These are phyloP conservation scores for Fissipunctia ypsillon DNA, from an alignment of 2,888 invertebrate species.

Conservation along the genomic window DNA sequence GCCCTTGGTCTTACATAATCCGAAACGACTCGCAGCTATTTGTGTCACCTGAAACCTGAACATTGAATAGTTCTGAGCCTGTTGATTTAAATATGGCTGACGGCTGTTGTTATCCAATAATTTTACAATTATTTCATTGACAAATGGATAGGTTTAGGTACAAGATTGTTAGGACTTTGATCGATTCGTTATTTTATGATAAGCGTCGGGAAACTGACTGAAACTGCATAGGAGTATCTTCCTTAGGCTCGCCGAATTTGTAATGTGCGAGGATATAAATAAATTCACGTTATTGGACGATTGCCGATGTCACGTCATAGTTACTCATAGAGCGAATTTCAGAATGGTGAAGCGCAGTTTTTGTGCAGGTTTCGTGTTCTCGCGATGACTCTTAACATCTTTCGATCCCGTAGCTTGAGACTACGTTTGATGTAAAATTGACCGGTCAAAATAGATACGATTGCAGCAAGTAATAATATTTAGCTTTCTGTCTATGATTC, in stretches of 20 bases:
- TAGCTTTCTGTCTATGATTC: not conserved
- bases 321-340: not conserved
- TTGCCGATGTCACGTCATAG: not conserved
- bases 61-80: constrained; percentile 43
- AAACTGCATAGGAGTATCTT: not conserved
- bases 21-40: constrained; percentile 51
- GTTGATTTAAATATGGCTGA: constrained; percentile 44
- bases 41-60: constrained; percentile 57
- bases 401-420: not conserved
- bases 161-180: not conserved
- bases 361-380: not conserved
- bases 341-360: constrained; percentile 1
- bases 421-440: not conserved
- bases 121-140: constrained; percentile 30
- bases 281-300: not conserved
- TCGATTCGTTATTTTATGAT: constrained; percentile 3
- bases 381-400: not conserved
- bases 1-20: constrained; percentile 54
- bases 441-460: not conserved
- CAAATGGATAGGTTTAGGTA: constrained; percentile 35
- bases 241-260: not conserved
- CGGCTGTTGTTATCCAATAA: constrained; percentile 37
- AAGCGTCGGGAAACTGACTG: not conserved
- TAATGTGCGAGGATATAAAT: constrained; percentile 1
- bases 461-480: not conserved